Evolutionary conservation across 2,888 invertebrate species (phyloP), one percentile per base, ranked within the genome.

Genomic region (Prenolepis imparis): DNA sequence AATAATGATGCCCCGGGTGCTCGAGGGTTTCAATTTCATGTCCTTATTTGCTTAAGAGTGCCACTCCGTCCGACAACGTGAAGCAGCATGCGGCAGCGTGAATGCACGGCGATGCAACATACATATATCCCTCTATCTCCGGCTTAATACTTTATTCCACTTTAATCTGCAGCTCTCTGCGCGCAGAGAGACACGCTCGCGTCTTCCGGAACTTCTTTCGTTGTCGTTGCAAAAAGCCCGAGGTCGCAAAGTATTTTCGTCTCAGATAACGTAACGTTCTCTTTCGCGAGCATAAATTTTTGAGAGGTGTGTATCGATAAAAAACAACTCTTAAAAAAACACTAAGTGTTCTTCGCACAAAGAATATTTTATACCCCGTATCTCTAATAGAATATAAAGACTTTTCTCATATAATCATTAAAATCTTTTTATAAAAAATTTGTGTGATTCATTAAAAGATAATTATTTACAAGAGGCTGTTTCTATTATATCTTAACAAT

Each of bases 11-110:
- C 70, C 41, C 28, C 48, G 28, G 66, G n/a, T 48, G 18, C 48
- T 28, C 48, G 28, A 28, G 44, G 32, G 44, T 72, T 86, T 86
- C 86, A 86, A 83, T 86, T 86, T 86, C 83, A 72, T 67, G 80
- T 77, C 75, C 80, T 86, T 86, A 83, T 85, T 85, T 85, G 72
- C 32, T 63, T 68, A 55, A 55, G 66, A 72, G 55, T 24, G 64
- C 36, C 36, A 24, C 52, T 68, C 18, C 39, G 32, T 72, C 41
- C 32, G 67, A 39, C 70, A 12, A 80, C 24, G 1, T 11, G 41
- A 15, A 39, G 18, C 4, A 36, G 24, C 24, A 24, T 52, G 8
- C 18, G 64, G 48, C 6, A 39, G n/a, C 32, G 15, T 44, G 39
- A 44, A 70, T 80, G n/a, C n/a, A 28, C 3, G 18, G 9, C 8